Evolutionary conservation across 2,888 invertebrate species (phyloP), one percentile per base, ranked within the genome.

Genomic region (Euspilapteryx auroguttella): DNA sequence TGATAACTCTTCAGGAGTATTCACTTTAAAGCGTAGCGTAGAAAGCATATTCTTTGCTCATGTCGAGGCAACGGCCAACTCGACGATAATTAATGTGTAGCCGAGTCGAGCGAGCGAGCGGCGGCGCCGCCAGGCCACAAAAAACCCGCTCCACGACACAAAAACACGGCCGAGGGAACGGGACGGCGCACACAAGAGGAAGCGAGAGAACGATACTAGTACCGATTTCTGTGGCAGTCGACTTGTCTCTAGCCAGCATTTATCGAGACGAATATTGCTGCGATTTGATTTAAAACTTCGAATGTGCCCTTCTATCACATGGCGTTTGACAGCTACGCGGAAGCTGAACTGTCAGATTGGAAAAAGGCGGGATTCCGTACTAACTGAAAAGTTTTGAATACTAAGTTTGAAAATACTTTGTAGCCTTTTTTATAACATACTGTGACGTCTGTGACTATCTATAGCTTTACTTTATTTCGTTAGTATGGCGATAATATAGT

Each of bases 221-320:
- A 61, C 62, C 63, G 68, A 69, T 69, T 71, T 69, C 62, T 68
- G 57, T 65, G 62, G 62, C 32, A 21, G n/a, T 11, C 15, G 12
- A 9, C 48, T 66, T 51, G 68, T 66, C 64, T 62, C 68, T 61
- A 61, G 56, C 64, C 51, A 55, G 55, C 59, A 59, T 56, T 62
- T 65, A 65, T 51, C 56, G 47, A 58, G 45, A 47, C 55, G n/a
- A 62, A 59, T 62, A 62, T 58, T 62, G 63, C 62, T 57, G 63
- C 65, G 65, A 58, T 69, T 69, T 68, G 66, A 71, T 71, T 75
- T 75, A 73, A 69, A 69, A 71, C 69, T 61, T 53, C 49, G 59
- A 71, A 61, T 68, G 69, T 62, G 69, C 75, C 75, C 75, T 75
- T 75, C 69, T 71, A 73, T 73, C 75, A 75, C 69, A 73, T 75